These are phyloP conservation scores for Synanthedon andrenaeformis DNA, from an alignment of 2,888 invertebrate genomes.

Conservation along the genomic window DNA sequence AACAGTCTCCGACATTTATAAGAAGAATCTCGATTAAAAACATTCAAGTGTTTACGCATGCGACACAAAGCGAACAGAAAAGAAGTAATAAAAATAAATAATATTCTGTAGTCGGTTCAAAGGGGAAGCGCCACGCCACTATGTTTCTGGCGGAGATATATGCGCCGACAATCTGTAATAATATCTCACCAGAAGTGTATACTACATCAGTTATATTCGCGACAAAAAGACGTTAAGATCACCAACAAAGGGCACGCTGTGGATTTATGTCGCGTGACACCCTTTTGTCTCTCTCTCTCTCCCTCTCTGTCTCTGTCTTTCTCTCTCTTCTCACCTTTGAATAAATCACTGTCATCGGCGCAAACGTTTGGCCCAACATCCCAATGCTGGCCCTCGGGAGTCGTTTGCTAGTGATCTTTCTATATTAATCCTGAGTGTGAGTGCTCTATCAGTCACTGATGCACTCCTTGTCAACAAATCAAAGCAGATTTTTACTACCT, in stretches of 20 bases:
- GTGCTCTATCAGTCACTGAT: not conserved
- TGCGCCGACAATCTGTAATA: conserved; percentile 27
- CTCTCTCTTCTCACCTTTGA: not conserved
- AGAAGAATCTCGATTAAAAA: too few relatives aligned
- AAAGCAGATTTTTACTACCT: too few relatives aligned
- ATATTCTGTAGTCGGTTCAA: too few relatives aligned
- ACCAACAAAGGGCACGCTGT: conserved; percentile 21
- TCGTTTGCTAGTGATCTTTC: not conserved
- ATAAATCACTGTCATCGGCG: conserved; percentile 2
- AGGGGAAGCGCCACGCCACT: too few relatives aligned
- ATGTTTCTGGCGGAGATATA: conserved; percentile 17
- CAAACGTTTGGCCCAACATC: conserved; percentile 1
- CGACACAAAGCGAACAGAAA: too few relatives aligned
- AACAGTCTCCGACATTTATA: too few relatives aligned
- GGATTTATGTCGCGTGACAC: conserved; percentile 9
- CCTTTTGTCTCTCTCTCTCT: not conserved
- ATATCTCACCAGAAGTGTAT: conserved; percentile 26
- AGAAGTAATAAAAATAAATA: too few relatives aligned
- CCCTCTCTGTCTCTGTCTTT: not conserved
- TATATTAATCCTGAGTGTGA: not conserved
- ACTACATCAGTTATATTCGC: conserved; percentile 21
- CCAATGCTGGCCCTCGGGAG: not conserved
- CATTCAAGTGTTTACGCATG: too few relatives aligned
- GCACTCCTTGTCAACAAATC: too few relatives aligned
- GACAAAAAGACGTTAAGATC: conserved; percentile 35